A percentile compares a stretch with the other conserved stretches of the same genome.
Conservation (phyloP, 1,140 invertebrate species). For the Parasteatoda tepidariorum region DNA sequence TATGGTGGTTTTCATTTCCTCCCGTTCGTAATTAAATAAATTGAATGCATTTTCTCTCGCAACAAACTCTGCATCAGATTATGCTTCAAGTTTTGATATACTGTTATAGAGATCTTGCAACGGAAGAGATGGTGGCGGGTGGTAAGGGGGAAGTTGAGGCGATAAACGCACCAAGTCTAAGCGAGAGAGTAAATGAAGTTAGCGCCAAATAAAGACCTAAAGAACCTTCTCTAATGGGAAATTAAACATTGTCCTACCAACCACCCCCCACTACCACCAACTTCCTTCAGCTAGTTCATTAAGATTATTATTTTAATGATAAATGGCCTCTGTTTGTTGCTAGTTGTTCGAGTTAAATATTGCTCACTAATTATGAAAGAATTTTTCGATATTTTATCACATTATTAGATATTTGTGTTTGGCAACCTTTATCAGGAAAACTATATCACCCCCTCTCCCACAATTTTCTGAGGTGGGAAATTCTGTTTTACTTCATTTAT, state of each 20-base stretch:
- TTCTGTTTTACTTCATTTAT: too few species aligned
- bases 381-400: conserved; percentile 61
- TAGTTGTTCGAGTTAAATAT: conserved; percentile 58
- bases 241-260: conserved; percentile 57
- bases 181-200: conserved; percentile 58
- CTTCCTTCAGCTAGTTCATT: conserved; percentile 60
- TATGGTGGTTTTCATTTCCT: conserved; percentile 60
- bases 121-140: conserved; percentile 36
- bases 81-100: conserved; percentile 59
- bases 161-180: conserved; percentile 59
- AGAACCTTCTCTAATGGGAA: conserved; percentile 59
- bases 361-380: conserved; percentile 57
- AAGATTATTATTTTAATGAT: conserved; percentile 61
- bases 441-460: too few species aligned
- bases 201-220: conserved; percentile 60
- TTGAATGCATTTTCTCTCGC: conserved; percentile 48
- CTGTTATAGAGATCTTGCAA: conserved; percentile 56
- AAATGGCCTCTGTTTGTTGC: conserved; percentile 58
- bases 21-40: conserved; percentile 55
- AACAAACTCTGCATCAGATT: conserved; percentile 34
- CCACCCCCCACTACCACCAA: neutral
- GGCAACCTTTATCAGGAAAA: too few species aligned
- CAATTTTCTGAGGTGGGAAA: too few species aligned
- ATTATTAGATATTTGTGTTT: conserved; percentile 59
- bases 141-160: conserved; percentile 35